Evolutionary conservation across 2,797 vertebrate species (phyloP).

Genomic region (Poecilia picta): DNA sequence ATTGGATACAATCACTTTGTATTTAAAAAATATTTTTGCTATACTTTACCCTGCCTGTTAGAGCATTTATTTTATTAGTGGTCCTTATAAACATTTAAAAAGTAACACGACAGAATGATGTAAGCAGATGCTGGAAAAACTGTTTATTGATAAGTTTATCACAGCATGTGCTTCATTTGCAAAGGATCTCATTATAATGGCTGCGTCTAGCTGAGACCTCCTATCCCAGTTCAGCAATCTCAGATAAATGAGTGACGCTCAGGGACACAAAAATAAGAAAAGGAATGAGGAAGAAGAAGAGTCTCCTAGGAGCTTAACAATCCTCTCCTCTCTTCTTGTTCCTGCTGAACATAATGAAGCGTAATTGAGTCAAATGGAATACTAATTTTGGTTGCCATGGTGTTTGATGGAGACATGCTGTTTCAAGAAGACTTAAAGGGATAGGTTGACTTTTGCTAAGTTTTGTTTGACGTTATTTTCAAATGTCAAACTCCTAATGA

Average conservation of each 20-base stretch:
- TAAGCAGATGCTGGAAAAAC: slow-evolving; percentile 3
- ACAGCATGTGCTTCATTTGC: slow-evolving; percentile 39
- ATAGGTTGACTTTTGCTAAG: slow-evolving; percentile 10
- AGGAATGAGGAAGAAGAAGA: slow-evolving; percentile 32
- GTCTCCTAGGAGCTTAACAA: slow-evolving; percentile 33
- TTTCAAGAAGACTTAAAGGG: slow-evolving; percentile 27
- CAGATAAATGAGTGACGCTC: slow-evolving; percentile 37
- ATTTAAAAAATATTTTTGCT: background rate
- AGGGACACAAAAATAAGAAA: slow-evolving; percentile 16
- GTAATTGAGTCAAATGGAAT: slow-evolving; percentile 59
- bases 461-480: background rate
- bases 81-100: background rate
- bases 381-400: slow-evolving; percentile 41
- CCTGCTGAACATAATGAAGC: slow-evolving; percentile 52
- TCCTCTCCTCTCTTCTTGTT: slow-evolving; percentile 35
- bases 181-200: slow-evolving; percentile 25
- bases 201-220: slow-evolving; percentile 19
- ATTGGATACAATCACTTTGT: background rate
- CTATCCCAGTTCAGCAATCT: slow-evolving; percentile 33
- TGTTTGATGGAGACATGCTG: slow-evolving; percentile 36
- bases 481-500: background rate
- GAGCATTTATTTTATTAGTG: background rate
- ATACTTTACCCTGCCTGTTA: background rate
- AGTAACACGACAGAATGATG: background rate
- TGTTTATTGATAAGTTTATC: slow-evolving; percentile 6